Conservation (phyloP, 2,113 vertebrate genomes). For the Dicaeum eximium region DNA sequence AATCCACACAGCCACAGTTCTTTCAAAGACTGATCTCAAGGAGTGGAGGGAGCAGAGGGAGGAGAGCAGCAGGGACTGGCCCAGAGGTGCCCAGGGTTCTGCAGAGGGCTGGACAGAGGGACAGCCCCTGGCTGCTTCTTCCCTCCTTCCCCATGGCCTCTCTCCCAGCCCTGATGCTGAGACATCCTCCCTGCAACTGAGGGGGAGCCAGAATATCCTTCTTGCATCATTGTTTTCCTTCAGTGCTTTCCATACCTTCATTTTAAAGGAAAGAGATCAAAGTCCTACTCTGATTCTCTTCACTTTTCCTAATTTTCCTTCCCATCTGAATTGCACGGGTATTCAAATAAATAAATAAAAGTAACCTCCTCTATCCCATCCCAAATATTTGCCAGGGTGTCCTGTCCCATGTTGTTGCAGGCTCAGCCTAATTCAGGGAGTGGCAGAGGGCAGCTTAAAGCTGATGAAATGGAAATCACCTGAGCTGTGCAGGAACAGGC, state of each 20-base stretch:
- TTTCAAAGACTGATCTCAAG: neutral
- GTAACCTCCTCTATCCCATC: neutral
- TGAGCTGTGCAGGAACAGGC: neutral
- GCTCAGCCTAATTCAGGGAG: neutral
- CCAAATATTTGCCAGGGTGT: neutral
- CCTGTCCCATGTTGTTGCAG: too few relatives aligned
- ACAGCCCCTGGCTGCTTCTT: neutral
- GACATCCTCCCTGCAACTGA: neutral
- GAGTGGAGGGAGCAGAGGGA: neutral
- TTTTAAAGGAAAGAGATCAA: neutral
- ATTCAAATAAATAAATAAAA: neutral
- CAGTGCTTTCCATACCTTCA: neutral
- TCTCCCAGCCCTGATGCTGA: neutral
- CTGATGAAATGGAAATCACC: neutral
- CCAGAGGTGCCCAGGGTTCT: neutral
- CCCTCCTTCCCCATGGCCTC: fast-evolving
- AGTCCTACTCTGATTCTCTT: neutral
- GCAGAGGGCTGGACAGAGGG: neutral
- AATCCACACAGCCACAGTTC: neutral
- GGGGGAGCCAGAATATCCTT: neutral
- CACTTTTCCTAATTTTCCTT: neutral
- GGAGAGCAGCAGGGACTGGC: neutral
- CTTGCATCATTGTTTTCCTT: neutral
- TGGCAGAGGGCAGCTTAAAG: neutral
- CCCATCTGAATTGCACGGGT: neutral